Evolutionary conservation across 2,888 invertebrate species (phyloP).

Genomic region (Diloba caeruleocephala): DNA sequence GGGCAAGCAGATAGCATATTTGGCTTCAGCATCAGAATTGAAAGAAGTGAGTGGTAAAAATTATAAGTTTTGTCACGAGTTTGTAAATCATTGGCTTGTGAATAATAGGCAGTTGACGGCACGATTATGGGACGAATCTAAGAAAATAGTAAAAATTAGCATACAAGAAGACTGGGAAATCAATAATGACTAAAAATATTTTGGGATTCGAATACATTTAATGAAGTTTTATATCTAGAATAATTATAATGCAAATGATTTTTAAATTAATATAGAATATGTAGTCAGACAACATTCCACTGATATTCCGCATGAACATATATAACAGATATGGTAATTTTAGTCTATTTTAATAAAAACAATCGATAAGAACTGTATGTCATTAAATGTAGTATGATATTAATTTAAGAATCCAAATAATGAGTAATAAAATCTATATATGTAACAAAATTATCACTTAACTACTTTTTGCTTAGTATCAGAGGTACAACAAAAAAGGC

Average conservation of each 20-base stretch:
- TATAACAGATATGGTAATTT: too few species aligned
- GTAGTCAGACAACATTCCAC: not conserved
- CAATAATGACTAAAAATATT: not conserved
- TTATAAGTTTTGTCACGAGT: slow-evolving; percentile 74
- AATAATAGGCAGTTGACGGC: slow-evolving; percentile 63
- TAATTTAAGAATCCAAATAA: too few species aligned
- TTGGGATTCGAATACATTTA: not conserved
- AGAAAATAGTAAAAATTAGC: slow-evolving; percentile 70
- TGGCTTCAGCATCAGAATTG: slow-evolving; percentile 72
- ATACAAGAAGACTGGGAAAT: slow-evolving; percentile 73
- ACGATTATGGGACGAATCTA: slow-evolving; percentile 74
- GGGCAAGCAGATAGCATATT: slow-evolving; percentile 71
- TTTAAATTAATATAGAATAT: not conserved
- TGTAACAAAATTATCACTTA: too few species aligned
- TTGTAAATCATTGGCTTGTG: slow-evolving; percentile 74
- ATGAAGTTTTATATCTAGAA: not conserved
- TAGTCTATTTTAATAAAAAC: too few species aligned
- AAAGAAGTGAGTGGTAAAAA: slow-evolving; percentile 69
- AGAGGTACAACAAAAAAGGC: too few species aligned
- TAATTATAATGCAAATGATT: not conserved
- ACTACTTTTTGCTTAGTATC: too few species aligned
- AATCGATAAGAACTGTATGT: too few species aligned
- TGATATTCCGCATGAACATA: too few species aligned
- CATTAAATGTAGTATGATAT: too few species aligned
- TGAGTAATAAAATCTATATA: too few species aligned